Percentiles rank a stretch among this genome's conserved stretches.
Conservation (phyloP, 2,113 vertebrate species). For the Sinosuthora webbiana region DNA sequence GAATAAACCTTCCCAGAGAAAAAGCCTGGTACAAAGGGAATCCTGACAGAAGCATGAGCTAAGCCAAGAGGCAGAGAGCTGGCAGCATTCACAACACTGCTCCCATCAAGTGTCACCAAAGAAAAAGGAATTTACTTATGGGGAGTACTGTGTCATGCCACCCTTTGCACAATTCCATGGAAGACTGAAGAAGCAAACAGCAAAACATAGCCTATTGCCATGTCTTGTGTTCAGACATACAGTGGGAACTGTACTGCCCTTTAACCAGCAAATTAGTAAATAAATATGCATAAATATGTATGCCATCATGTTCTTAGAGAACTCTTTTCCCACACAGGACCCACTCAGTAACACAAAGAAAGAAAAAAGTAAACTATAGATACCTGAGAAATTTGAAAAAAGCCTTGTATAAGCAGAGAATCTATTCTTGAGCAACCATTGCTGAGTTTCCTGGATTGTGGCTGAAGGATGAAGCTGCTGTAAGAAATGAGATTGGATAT, state of each 20-base stretch:
- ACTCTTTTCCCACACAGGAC: not conserved
- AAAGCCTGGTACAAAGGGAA: not conserved
- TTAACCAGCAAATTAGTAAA: not conserved
- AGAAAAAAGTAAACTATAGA: not conserved
- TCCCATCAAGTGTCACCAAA: not conserved
- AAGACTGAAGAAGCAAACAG: not conserved
- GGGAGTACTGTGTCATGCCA: not conserved
- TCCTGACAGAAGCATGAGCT: not conserved
- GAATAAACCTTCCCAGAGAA: not conserved
- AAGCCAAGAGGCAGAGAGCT: not conserved
- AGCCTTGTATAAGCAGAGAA: conserved; percentile 88
- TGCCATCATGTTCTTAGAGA: not conserved
- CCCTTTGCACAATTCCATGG: not conserved
- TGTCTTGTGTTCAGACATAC: too few relatives aligned
- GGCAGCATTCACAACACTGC: not conserved
- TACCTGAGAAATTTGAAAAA: conserved; percentile 96
- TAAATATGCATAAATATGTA: not conserved
- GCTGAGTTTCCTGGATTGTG: conserved; percentile 90
- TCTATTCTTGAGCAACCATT: conserved; percentile 91
- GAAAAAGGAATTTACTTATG: not conserved
- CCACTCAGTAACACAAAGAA: not conserved
- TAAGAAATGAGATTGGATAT: not conserved
- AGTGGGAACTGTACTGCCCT: not conserved
- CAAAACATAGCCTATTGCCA: not conserved
- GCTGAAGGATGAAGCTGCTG: conserved; percentile 90